Evolutionary conservation across 2,888 invertebrate genomes (phyloP).

Genomic region (Pristionchus exspectatus): DNA sequence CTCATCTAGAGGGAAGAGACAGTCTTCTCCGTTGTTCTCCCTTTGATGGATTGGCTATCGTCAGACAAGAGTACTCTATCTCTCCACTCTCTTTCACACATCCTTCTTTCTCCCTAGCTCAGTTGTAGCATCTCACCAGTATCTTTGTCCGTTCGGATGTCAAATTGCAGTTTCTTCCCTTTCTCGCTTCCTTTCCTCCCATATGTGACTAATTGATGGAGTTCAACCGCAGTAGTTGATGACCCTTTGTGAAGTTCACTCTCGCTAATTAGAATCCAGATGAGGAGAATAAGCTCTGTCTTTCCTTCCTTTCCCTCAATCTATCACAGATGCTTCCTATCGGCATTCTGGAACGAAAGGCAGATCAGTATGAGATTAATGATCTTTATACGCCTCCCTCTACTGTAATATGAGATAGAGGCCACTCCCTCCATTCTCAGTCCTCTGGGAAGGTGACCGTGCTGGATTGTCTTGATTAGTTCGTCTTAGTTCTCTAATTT

Average conservation of each 20-base stretch:
- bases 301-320: background rate
- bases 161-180: background rate
- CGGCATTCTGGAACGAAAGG: background rate
- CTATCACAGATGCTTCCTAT: conserved; percentile 34
- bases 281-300: conserved; percentile 13
- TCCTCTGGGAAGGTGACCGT: background rate
- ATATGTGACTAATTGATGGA: background rate
- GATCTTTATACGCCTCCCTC: conserved; percentile 30
- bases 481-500: background rate
- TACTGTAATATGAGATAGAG: conserved; percentile 19
- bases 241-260: conserved; percentile 33
- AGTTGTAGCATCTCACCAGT: background rate
- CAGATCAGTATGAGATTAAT: conserved; percentile 39
- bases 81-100: conserved; percentile 12
- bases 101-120: background rate
- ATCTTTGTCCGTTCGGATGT: conserved; percentile 15
- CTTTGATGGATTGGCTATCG: conserved; percentile 42
- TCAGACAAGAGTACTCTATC: conserved; percentile 47
- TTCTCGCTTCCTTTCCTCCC: background rate
- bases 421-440: background rate
- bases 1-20: background rate
- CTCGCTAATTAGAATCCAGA: conserved; percentile 43
- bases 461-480: too few species aligned
- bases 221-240: background rate
- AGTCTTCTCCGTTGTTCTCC: conserved; percentile 7